A percentile compares a stretch with the other conserved stretches of the same genome.
phyloP scores from a whole-genome alignment of 2,797 vertebrate species.

The Nyctibius grandis region DNA sequence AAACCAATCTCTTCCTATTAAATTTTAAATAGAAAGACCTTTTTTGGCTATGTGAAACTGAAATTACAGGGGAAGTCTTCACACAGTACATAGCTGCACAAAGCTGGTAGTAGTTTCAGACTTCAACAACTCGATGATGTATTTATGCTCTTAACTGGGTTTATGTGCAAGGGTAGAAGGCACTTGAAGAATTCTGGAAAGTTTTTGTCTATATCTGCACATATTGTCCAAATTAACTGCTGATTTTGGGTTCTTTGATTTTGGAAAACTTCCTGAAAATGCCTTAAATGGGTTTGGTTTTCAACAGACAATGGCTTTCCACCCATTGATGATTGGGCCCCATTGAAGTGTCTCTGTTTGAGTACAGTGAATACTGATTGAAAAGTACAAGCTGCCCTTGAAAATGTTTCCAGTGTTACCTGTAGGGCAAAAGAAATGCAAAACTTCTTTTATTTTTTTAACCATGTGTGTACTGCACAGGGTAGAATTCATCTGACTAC shows the following conservation, averaged over 20 bases:
- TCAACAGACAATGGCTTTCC: not conserved
- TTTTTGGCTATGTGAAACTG: not conserved
- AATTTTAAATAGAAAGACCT: not conserved
- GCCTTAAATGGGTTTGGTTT: not conserved
- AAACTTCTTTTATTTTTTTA: not conserved
- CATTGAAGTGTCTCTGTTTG: not conserved
- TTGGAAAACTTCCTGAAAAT: not conserved
- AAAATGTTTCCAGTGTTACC: not conserved
- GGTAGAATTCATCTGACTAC: not conserved
- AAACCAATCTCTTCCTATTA: not conserved
- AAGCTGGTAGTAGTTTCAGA: not conserved
- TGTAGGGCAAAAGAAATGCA: not conserved
- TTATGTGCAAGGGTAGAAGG: not conserved
- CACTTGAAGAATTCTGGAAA: not conserved
- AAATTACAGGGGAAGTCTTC: not conserved
- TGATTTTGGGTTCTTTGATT: not conserved
- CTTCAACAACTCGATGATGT: not conserved
- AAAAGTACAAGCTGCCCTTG: not conserved
- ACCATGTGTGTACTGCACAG: not conserved
- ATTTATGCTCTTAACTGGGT: not conserved
- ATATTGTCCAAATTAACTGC: not conserved
- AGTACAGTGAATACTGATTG: not conserved
- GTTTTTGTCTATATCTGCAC: not conserved
- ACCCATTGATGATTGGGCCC: not conserved
- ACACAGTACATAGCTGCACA: not conserved